These are phyloP conservation scores for Porites rus DNA, from an alignment of 92 coral and sea anemone species.

Conservation along the genomic window DNA sequence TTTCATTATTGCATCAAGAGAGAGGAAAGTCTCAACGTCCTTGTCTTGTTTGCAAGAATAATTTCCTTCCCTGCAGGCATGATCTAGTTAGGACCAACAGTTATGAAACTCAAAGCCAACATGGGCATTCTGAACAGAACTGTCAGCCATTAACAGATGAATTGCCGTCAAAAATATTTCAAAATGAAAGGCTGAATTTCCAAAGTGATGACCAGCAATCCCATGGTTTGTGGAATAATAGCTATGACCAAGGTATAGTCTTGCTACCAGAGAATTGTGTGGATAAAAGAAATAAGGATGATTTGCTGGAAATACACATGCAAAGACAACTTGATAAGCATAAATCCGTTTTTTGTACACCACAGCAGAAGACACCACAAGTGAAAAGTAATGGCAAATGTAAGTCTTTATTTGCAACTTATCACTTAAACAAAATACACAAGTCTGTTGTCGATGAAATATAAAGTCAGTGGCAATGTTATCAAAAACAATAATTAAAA, in stretches of 20 bases:
- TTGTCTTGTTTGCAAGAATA: not conserved
- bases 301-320: not conserved
- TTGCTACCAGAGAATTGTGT: conserved; percentile 18
- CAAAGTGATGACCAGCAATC: not conserved
- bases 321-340: not conserved
- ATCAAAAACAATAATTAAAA: too few relatives aligned
- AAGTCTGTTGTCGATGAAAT: conserved; percentile 32
- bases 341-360: not conserved
- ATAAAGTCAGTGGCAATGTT: not conserved
- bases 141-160: too few relatives aligned
- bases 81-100: not conserved
- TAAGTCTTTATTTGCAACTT: conserved; percentile 19
- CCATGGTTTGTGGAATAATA: not conserved
- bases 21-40: not conserved
- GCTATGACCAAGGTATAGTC: not conserved
- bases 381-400: conserved; percentile 10
- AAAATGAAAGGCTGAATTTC: not conserved
- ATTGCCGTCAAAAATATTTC: too few relatives aligned
- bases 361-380: conserved; percentile 1
- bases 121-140: not conserved
- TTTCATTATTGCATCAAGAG: not conserved
- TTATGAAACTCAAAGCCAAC: not conserved
- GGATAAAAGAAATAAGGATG: not conserved
- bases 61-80: not conserved
- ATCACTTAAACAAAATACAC: not conserved